phyloP scores from a whole-genome alignment of 2,888 invertebrate species.

The Pyrochroa serraticornis region DNA sequence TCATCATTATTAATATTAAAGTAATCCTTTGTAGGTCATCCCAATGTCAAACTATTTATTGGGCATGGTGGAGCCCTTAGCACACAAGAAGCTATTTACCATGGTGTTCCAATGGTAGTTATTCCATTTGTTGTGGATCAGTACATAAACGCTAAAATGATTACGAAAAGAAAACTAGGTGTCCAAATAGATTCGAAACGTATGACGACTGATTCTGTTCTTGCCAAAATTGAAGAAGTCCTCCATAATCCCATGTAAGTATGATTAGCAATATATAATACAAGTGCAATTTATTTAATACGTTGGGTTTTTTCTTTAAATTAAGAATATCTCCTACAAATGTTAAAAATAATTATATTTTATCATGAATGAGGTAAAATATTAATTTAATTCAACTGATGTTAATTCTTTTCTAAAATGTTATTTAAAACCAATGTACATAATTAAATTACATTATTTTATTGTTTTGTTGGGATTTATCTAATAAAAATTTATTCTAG shows the following conservation, averaged over 20 bases:
- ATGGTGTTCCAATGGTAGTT: constrained; percentile 35
- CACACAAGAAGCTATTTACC: constrained; percentile 35
- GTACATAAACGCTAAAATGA: constrained; percentile 40
- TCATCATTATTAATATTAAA: not conserved
- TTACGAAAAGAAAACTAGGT: constrained; percentile 41
- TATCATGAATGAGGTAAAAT: too few relatives aligned
- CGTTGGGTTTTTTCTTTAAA: not conserved
- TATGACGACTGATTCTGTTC: constrained; percentile 35
- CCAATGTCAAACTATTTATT: constrained; percentile 29
- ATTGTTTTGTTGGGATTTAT: too few relatives aligned
- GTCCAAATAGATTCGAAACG: constrained; percentile 34
- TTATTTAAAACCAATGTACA: constrained; percentile 3
- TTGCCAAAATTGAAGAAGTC: constrained; percentile 33
- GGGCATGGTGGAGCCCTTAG: constrained; percentile 40
- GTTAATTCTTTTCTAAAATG: not conserved
- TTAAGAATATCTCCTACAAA: too few relatives aligned
- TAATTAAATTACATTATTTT: too few relatives aligned
- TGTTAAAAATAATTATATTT: too few relatives aligned
- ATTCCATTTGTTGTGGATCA: constrained; percentile 45
- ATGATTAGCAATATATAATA: not conserved
- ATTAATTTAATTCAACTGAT: too few relatives aligned
- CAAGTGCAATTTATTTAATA: not conserved
- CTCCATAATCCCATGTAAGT: constrained; percentile 39
- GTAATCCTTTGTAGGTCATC: constrained; percentile 24
- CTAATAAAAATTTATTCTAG: constrained; percentile 9